Evolutionary conservation across 2,888 invertebrate genomes (phyloP).

Genomic region (Diarsia rubi): DNA sequence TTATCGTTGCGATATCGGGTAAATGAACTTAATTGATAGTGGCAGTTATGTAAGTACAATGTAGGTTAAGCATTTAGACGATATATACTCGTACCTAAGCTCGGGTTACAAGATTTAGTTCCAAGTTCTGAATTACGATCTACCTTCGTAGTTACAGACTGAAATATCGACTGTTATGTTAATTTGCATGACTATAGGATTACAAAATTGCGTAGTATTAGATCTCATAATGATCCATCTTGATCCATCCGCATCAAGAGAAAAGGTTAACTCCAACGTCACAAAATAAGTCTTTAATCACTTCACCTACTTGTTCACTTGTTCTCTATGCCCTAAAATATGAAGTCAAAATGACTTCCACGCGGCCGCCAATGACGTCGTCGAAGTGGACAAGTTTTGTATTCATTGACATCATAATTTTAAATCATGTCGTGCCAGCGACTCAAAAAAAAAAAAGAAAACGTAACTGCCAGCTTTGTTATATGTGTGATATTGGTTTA

Average conservation of each 20-base stretch:
- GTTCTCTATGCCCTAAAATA: neutral
- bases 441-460: too few relatives aligned
- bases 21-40: slow-evolving; percentile 41
- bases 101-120: slow-evolving; percentile 38
- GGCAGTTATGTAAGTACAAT: slow-evolving; percentile 29
- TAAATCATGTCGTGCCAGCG: neutral
- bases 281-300: neutral
- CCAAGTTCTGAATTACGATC: slow-evolving; percentile 20
- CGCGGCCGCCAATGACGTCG: neutral
- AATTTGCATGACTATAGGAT: slow-evolving; percentile 32
- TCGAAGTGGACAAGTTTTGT: neutral
- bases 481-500: neutral
- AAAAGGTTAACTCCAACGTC: neutral
- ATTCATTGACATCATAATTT: neutral
- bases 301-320: neutral
- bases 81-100: slow-evolving; percentile 40
- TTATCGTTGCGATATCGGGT: slow-evolving; percentile 13
- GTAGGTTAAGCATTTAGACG: slow-evolving; percentile 18
- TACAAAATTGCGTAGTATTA: neutral
- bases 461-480: too few relatives aligned
- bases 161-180: slow-evolving; percentile 16
- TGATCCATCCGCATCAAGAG: too few relatives aligned
- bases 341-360: neutral
- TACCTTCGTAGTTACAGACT: slow-evolving; percentile 9
- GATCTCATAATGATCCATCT: too few relatives aligned